Base-by-base conservation (phyloP, 2,797 vertebrate species). In the Acanthopagrus latus region DNA sequence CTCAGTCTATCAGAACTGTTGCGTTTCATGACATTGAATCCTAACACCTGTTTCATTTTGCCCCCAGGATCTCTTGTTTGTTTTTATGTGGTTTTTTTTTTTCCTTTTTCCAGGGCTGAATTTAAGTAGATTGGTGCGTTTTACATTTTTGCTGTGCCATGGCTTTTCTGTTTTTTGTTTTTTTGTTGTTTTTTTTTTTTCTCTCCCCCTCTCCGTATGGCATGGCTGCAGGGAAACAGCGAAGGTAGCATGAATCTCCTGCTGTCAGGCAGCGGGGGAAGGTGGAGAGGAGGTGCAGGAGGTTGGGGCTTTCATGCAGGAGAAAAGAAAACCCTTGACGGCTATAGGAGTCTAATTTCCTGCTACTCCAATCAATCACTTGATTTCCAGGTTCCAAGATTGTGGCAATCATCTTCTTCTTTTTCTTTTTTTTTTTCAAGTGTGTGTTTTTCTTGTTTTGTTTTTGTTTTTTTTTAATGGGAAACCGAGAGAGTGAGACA, bases 311-410 rank as follows among this genome's bases (percentile, higher is more conserved):
- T 76, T 80, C 64, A 82, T 48, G 59, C 78, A 56, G 68, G 67
- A 81, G 69, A 75, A 85, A 81, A 55, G 21, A 80, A 87, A 88
- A 75, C 76, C 79, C 81, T 83, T 51, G 70, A 77, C 47, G 27
- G 68, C 78, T 71, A 56, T 83, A 76, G 9, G 83, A 71, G 81
- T 82, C 84, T 86, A 67, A 83, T 87, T 84, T 87, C 86, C 79
- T 83, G 84, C 88, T 85, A 62, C 84, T 87, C 81, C 70, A 90
- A 88, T 90, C 84, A 92, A 82, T 93, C 89, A 81, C 86, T 84
- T 76, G 58, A 87, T 92, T 89, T 90, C 84, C 86, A 88, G 81
- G 83, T 86, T 91, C 80, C 85, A 88, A 65, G 75, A 89, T 81
- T 86, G 83, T 85, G 87, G 92, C 84, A 90, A 91, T 93, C 92